Evolutionary conservation across 2,797 vertebrate genomes (phyloP), one percentile per base, ranked within the genome.

Genomic region (Todus mexicanus): DNA sequence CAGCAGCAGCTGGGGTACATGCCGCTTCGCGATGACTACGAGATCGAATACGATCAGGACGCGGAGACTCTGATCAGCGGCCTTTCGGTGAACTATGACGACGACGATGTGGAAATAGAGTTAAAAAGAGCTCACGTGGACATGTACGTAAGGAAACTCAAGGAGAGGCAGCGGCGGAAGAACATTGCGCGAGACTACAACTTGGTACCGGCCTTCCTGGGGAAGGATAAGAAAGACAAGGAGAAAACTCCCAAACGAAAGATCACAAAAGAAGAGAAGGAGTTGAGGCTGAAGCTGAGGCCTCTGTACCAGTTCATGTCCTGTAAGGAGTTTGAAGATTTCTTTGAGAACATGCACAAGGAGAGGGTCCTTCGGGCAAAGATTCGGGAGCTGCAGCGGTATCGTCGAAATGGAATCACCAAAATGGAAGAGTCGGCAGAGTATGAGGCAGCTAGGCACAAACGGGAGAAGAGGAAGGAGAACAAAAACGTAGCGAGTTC

Each of bases 1-100:
- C 99, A 99, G 97, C 99, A 99, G 97, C 99, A 99, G 98, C 95
- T 99, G 87, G 99, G 99, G 14, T 99, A 99, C 96, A 99, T 99
- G 99, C 99, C 99, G 0, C 98, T 99, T 2, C 98, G 99, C 0
- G 99, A 99, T 2, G 99, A 99, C 97, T 99, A 99, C 2, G 99
- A 99, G 98, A 98, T 99, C 1, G 99, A 99, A 54, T 99, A 99
- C 1, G 99, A 99, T 95, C 99, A 99, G 93, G 99, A 99, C 1
- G 99, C 99, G 0, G 99, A 99, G 98, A 98, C 99, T 48, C 98
- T 99, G 19, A 99, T 99, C 96, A 99, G 99, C 7, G 99, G 99
- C 71, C 98, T 99, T 25, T 99, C 99, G 1, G 99, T 99, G 11
- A 99, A 99, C 98, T 99, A 99, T 2, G 99, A 99, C 1, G 99